Conservation (phyloP, 2,113 vertebrate genomes). For the Neomonachus schauinslandi region DNA sequence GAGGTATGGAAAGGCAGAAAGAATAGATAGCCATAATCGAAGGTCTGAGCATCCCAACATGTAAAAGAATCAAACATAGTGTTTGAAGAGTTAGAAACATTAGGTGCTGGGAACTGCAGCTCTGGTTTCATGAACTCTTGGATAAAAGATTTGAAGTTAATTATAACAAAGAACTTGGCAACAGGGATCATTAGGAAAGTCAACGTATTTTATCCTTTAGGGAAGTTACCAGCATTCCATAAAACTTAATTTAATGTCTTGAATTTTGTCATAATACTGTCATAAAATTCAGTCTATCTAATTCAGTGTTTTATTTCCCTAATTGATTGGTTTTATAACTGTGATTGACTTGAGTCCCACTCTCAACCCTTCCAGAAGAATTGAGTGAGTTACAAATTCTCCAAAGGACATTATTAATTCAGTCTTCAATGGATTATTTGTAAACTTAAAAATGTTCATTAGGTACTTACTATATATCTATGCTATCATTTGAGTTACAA, state of each 20-base stretch:
- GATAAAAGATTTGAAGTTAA: slow-evolving; percentile 11
- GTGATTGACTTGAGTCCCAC: background rate
- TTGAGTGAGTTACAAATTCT: background rate
- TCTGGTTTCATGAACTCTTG: background rate
- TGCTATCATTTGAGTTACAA: background rate
- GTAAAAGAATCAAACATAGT: background rate
- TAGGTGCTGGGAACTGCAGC: background rate
- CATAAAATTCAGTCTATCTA: slow-evolving; percentile 53
- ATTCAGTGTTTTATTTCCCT: slow-evolving; percentile 45
- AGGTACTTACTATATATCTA: background rate
- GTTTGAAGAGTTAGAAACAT: background rate
- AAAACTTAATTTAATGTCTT: slow-evolving; percentile 61
- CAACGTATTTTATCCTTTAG: slow-evolving; percentile 36
- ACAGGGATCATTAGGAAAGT: background rate
- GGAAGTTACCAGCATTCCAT: slow-evolving; percentile 26
- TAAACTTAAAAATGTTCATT: background rate
- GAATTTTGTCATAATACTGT: slow-evolving; percentile 47
- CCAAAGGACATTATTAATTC: slow-evolving; percentile 12
- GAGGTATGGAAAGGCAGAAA: background rate
- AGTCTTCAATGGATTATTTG: background rate
- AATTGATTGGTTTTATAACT: slow-evolving; percentile 53
- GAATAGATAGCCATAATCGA: background rate
- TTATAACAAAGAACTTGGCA: slow-evolving; percentile 17
- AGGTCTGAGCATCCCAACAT: background rate
- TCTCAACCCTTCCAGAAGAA: background rate